phyloP scores from a whole-genome alignment of 2,797 vertebrate genomes.

The Manis pentadactyla region DNA sequence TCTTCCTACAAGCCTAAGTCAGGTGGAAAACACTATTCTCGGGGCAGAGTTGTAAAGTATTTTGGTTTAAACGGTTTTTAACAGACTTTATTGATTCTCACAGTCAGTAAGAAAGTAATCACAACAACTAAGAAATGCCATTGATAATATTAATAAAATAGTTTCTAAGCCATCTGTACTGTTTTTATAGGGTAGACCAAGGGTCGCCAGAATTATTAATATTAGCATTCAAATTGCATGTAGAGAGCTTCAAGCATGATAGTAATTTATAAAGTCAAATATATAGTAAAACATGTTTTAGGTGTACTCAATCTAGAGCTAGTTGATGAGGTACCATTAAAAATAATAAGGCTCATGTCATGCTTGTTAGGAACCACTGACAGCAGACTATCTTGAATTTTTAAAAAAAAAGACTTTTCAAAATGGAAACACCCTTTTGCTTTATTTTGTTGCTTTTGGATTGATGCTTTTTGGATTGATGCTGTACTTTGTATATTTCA shows the following conservation, averaged over 20 bases:
- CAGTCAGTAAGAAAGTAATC: slow-evolving; percentile 23
- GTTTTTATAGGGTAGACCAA: background rate
- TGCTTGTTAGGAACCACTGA: background rate
- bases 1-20: background rate
- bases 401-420: slow-evolving; percentile 6
- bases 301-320: slow-evolving; percentile 13
- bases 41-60: background rate
- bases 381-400: background rate
- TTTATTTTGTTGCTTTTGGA: slow-evolving; percentile 24
- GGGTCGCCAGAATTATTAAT: background rate
- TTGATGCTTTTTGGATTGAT: background rate
- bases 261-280: background rate
- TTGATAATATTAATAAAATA: slow-evolving; percentile 42
- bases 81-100: background rate
- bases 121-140: background rate
- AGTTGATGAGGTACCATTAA: slow-evolving; percentile 14
- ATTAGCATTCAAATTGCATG: slow-evolving; percentile 1
- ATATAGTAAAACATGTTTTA: slow-evolving; percentile 22
- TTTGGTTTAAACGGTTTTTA: slow-evolving; percentile 38
- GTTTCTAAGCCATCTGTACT: slow-evolving; percentile 23
- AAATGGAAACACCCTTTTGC: background rate
- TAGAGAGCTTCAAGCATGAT: background rate
- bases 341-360: background rate
- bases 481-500: slow-evolving; percentile 15
- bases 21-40: background rate